Evolutionary conservation across 2,797 vertebrate genomes (phyloP), one percentile per base, ranked within the genome.

Genomic region (Danionella dracula): DNA sequence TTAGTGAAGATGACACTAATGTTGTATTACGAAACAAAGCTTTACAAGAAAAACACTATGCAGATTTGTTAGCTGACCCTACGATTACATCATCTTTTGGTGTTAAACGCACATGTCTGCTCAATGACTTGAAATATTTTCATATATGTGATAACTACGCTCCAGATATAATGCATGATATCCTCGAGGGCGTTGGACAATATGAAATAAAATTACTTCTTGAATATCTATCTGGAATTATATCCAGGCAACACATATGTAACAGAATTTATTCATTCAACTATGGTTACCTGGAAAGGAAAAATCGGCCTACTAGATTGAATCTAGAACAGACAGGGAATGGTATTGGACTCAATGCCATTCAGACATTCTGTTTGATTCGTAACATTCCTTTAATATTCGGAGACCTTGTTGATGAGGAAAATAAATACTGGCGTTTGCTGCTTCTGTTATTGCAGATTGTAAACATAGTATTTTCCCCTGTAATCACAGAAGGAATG

Each of bases 181-280:
- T 27, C 23, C 23, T 27, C 3, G 23, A 27, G 23, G 23, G 23
- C 23, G 23, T 27, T 27, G 59, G 55, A 71, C 40, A 45, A 72
- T 34, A 34, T 77, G 54, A 78, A 29, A 44, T 78, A 0, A 78
- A 62, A 66, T 61, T 76, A 11, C 49, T 78, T n/a, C 77, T 75
- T 78, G 62, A 5, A 23, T 73, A 75, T 48, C 27, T 76, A 15
- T 42, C 40, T 1, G 40, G 13, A 1, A 15, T 42, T 17, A 15
- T 42, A 15, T 42, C 40, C 16, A 16, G 7, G 13, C 40, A 42
- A 16, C 3, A 8, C 17, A 16, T 16, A n/a, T 8, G 40, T 15
- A 42, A 42, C 9, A 62, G 50, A 35, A 76, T 69, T 62, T 71
- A 70, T 54, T 0, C 5, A 8, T 78, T 73, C 62, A 41, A 79